These are phyloP conservation scores for Hyperoplus immaculatus DNA, from an alignment of 2,797 vertebrate species.

Conservation along the genomic window DNA sequence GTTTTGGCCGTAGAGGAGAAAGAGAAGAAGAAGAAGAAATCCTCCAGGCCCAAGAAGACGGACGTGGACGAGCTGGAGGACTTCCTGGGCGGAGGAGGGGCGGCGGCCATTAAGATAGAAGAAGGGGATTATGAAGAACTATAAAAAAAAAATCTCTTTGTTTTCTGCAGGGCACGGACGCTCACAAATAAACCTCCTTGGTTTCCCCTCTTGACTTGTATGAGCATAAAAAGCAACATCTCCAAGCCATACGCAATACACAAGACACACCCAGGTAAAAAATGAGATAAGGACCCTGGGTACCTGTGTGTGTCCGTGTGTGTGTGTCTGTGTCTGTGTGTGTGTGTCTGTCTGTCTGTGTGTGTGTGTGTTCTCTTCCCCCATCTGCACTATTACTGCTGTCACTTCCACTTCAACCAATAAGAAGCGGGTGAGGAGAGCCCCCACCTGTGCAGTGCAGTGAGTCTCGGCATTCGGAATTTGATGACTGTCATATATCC, in stretches of 20 bases:
- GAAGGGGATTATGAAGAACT: conserved; percentile 97
- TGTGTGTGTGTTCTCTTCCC: background rate
- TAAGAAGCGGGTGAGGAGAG: conserved; percentile 34
- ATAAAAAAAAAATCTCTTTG: conserved; percentile 73
- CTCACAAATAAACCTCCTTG: conserved; percentile 19
- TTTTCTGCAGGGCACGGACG: conserved; percentile 9
- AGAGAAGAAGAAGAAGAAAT: conserved; percentile 86
- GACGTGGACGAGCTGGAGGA: conserved; percentile 93
- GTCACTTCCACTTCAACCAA: conserved; percentile 58
- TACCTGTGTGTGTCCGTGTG: conserved; percentile 21
- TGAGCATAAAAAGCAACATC: conserved; percentile 70
- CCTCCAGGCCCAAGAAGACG: conserved; percentile 84
- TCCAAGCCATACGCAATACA: conserved; percentile 77
- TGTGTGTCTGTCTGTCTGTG: too few relatives aligned
- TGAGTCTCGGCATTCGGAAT: conserved; percentile 14
- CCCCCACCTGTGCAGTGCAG: conserved; percentile 27
- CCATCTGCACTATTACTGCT: conserved; percentile 58
- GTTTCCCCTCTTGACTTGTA: conserved; percentile 51
- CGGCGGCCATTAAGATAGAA: conserved; percentile 78
- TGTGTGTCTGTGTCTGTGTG: too few relatives aligned
- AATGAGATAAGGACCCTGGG: conserved; percentile 20
- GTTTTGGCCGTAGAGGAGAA: conserved; percentile 81
- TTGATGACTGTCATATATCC: conserved; percentile 25
- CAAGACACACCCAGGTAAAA: conserved; percentile 61
- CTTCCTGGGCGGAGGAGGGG: conserved; percentile 89